Percentiles rank a stretch among this genome's conserved stretches.
Conservation (phyloP, 2,888 invertebrate species). For the Himalopsyche japonica region DNA sequence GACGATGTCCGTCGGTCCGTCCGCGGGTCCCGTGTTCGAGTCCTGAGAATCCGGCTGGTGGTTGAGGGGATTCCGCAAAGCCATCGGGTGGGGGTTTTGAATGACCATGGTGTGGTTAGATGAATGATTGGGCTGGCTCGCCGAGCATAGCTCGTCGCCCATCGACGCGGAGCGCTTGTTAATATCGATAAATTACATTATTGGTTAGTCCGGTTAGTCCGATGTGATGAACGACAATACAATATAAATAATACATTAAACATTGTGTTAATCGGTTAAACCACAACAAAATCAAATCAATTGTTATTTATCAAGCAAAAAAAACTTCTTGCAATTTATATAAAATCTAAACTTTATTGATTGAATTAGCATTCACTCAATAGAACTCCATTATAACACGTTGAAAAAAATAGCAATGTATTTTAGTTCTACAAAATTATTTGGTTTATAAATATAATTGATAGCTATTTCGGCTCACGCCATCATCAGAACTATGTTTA, state of each 20-base stretch:
- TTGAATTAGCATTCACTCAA: no score
- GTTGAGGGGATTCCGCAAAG: background rate
- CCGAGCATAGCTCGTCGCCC: constrained; percentile 33
- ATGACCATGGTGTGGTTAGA: background rate
- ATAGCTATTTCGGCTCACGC: no score
- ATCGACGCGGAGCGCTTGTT: constrained; percentile 37
- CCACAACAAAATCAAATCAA: background rate
- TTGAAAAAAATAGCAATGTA: no score
- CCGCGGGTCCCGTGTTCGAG: constrained; percentile 43
- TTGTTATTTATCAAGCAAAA: no score
- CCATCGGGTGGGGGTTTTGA: background rate
- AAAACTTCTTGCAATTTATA: no score
- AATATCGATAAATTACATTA: background rate
- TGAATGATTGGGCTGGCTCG: background rate
- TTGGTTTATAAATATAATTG: no score
- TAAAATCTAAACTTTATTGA: no score
- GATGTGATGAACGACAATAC: background rate
- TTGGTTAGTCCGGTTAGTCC: constrained; percentile 4
- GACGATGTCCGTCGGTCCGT: constrained; percentile 48
- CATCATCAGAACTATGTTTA: no score
- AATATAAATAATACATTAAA: background rate
- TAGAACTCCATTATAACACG: no score
- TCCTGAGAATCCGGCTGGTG: constrained; percentile 40
- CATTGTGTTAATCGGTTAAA: background rate
- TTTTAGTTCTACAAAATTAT: no score